phyloP scores from a whole-genome alignment of 1,140 invertebrate genomes.

The Drosophila fuyamai region DNA sequence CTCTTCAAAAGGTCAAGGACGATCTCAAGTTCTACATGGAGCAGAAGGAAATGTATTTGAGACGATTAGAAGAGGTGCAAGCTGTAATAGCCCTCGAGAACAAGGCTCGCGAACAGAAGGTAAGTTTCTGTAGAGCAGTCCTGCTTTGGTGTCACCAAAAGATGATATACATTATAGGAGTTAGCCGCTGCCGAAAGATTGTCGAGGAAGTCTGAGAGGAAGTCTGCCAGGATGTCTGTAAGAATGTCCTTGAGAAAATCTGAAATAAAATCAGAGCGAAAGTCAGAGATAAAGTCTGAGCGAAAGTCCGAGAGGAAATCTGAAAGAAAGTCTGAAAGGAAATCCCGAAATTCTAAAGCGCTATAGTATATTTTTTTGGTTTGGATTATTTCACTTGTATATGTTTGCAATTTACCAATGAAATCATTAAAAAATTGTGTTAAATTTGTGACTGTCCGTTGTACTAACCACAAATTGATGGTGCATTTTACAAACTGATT shows the following conservation, averaged over 20 bases:
- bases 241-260: background rate
- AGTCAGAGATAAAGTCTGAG: background rate
- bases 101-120: background rate
- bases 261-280: background rate
- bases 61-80: conserved; percentile 34
- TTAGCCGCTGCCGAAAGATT: background rate
- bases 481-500: too few relatives aligned
- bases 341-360: conserved; percentile 6
- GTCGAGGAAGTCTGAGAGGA: background rate
- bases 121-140: background rate
- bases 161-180: background rate
- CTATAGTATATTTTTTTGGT: background rate
- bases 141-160: too few relatives aligned
- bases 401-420: conserved; percentile 7
- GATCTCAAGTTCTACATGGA: conserved; percentile 45
- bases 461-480: background rate
- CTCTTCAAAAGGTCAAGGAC: conserved; percentile 37
- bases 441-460: background rate
- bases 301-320: background rate
- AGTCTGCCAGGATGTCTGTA: background rate
- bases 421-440: background rate
- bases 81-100: conserved; percentile 16
- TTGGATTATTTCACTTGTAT: background rate
- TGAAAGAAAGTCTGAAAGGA: background rate
- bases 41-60: conserved; percentile 33